Conservation (phyloP, 2,113 vertebrate species). For the Pomatorhinus ruficollis region DNA sequence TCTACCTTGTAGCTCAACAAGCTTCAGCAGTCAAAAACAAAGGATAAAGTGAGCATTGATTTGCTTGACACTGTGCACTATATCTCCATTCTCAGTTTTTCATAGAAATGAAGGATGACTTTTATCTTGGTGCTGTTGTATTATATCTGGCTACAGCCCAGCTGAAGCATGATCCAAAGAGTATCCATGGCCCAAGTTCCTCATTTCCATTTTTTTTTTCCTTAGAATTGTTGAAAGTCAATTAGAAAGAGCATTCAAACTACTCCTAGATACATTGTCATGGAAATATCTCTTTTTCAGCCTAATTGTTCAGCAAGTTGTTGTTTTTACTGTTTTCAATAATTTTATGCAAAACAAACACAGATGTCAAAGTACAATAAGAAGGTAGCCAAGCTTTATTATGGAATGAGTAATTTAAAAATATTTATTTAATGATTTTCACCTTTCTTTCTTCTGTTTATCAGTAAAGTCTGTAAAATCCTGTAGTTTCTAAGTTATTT, state of each 20-base stretch:
- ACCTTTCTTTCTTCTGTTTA: not conserved
- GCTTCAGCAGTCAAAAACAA: not conserved
- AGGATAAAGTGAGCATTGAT: not conserved
- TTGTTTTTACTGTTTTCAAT: not conserved
- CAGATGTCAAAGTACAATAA: not conserved
- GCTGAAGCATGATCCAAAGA: not conserved
- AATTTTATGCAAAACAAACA: not conserved
- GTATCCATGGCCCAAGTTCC: not conserved
- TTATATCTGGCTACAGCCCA: not conserved
- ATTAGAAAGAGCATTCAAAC: not conserved
- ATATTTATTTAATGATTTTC: not conserved
- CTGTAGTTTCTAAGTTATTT: not conserved
- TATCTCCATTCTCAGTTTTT: not conserved
- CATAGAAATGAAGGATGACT: not conserved
- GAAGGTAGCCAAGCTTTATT: not conserved
- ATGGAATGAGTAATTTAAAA: not conserved
- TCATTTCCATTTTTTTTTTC: not conserved
- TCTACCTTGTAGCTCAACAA: not conserved
- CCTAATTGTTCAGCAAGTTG: not conserved
- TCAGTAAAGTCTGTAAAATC: not conserved
- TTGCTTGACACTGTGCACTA: not conserved
- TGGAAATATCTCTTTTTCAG: not conserved
- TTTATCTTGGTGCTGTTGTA: not conserved
- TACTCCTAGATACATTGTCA: not conserved
- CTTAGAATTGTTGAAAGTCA: not conserved